Evolutionary conservation across 2,888 invertebrate species (phyloP), one percentile per base, ranked within the genome.

Genomic region (Tiliacea aurago): DNA sequence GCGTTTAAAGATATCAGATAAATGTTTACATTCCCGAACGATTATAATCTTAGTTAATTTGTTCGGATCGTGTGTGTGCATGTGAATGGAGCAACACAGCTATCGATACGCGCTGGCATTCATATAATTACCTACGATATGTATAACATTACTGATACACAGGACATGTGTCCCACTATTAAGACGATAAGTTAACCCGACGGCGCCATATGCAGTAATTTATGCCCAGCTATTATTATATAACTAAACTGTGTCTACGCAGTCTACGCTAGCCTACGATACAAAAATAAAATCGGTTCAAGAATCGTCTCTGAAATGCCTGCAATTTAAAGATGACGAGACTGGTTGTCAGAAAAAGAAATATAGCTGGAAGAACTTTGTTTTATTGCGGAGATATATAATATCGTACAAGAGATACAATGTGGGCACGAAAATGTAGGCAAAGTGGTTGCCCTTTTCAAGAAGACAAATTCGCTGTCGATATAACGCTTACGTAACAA

Each of bases 141-240:
- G 72, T 81, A 83, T 59, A 78, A 73, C 68, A 82, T 82, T 65
- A 83, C 74, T 85, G 86, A 88, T 88, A 88, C 76, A 80, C 86
- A 83, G 87, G 89, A 89, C 88, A 89, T 88, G 86, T 89, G 91
- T 88, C 89, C 90, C 86, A 88, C 88, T 89, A 90, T 92, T 88
- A 89, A 86, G 86, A 75, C 85, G 91, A 93, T 93, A 92, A 93
- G 87, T 89, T 88, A 86, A 85, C 86, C 84, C 80, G 85, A 73
- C 90, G 93, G 93, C 93, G 92, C 91, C 92, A 90, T 87, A 73
- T 86, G 86, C 81, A 83, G 80, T 87, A 81, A 88, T 89, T 86
- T 85, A 86, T 81, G 85, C 79, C 65, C 70, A 81, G 76, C 76
- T 76, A 86, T 84, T 81, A 83, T 78, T 83, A 69, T 86, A 66